Base-by-base conservation (phyloP, 2,797 vertebrate species). In the Nothura maculosa region DNA sequence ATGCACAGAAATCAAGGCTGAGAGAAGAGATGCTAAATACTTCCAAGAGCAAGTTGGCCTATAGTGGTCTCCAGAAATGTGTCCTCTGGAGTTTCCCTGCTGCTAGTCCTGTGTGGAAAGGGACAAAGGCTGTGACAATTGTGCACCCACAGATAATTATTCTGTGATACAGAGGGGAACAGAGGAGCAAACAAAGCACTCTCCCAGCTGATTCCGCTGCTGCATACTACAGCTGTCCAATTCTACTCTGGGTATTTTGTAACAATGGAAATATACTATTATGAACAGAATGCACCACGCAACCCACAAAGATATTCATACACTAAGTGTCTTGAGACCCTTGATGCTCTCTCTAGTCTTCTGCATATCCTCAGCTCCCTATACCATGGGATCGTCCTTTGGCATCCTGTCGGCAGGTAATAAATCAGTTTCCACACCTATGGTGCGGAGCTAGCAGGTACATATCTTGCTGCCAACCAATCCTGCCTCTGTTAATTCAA, bases 401-500 rank as follows among this genome's bases (percentile, higher is more conserved):
- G 85, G 55, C 24, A 40, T n/a, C 42, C 70, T 80, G 38, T 34
- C 69, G 76, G 55, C 42, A 55, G 57, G 45, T 60, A 66, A 92
- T 67, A 83, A 86, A 76, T 69, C 74, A 84, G 62, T 8, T 50
- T 90, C 38, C 81, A 60, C 32, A 68, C 52, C 45, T 68, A 3
- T 55, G 67, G 76, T 88, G 25, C 34, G 69, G n/a, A 79, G 50
- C 45, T 74, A 79, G 34, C 70, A 61, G 30, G 45, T 79, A 13
- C 25, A 19, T 34, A 78, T 20, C 22, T 69, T 63, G 55, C 19
- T 90, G 60, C 47, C 70, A 86, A 69, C 18, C 12, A 86, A 67
- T 19, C 12, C 16, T 42, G 21, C 20, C 47, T 72, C 73, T 89
- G 16, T 43, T 73, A 88, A 90, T 64, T 32, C 50, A 66, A 30